Percentiles rank a stretch among this genome's conserved stretches.
Conservation (phyloP, 2,888 invertebrate genomes). For the Drosophila picticornis region DNA sequence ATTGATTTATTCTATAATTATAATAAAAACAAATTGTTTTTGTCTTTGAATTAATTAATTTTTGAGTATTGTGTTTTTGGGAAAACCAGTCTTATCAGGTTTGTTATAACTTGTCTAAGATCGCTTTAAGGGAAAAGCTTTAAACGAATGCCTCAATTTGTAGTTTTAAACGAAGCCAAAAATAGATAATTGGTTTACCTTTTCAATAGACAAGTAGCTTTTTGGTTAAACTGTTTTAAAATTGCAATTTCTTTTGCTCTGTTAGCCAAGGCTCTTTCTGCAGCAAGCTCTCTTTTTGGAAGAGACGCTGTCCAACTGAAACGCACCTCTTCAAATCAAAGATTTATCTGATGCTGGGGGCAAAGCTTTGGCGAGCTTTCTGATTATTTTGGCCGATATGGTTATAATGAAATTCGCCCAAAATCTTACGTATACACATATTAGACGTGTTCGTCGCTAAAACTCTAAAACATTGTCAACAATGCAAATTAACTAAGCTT, state of each 20-base stretch:
- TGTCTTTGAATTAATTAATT: not conserved
- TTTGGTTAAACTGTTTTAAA: not conserved
- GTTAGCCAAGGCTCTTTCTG: not conserved
- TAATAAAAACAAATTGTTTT: not conserved
- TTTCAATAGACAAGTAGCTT: not conserved
- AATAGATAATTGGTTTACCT: not conserved
- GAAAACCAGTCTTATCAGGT: not conserved
- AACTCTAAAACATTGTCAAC: slow-evolving; percentile 22
- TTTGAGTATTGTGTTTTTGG: not conserved
- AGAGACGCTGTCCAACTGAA: not conserved
- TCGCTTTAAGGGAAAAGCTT: not conserved
- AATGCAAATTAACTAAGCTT: slow-evolving; percentile 55
- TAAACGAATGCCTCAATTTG: not conserved
- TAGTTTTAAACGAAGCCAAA: not conserved
- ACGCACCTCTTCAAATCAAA: not conserved
- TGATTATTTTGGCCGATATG: slow-evolving; percentile 21
- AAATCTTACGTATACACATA: slow-evolving; percentile 6
- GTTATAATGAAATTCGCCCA: slow-evolving; percentile 27
- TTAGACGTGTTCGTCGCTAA: not conserved
- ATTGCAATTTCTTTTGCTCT: not conserved
- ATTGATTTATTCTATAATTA: not conserved
- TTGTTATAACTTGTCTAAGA: not conserved
- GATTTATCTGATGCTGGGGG: not conserved
- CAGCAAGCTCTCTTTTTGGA: too few species aligned
- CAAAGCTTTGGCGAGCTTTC: slow-evolving; percentile 8